Percentiles rank a stretch among this genome's conserved stretches.
Evolutionary conservation across 2,888 invertebrate species (phyloP).

Genomic region (Crepidodera aurea): DNA sequence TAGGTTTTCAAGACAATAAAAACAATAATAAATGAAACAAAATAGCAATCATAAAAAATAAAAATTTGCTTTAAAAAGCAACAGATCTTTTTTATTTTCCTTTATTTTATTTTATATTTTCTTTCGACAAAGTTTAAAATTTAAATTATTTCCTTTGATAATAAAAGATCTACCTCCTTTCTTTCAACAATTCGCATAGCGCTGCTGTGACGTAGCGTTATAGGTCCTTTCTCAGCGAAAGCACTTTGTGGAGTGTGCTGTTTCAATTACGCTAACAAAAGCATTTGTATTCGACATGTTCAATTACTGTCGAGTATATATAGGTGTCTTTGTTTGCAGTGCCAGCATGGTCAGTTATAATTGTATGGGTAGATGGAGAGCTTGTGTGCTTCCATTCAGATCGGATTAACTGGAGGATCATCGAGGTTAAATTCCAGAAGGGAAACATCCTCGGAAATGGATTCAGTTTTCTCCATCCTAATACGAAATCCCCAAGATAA

Average conservation of each 20-base stretch:
- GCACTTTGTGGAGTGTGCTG: constrained; percentile 14
- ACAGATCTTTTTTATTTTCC: too few species aligned
- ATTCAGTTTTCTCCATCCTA: background rate
- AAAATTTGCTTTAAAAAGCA: too few species aligned
- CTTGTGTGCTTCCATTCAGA: constrained; percentile 16
- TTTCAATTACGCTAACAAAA: constrained; percentile 28
- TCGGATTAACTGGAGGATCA: constrained; percentile 22
- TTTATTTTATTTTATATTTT: too few species aligned
- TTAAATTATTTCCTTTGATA: too few species aligned
- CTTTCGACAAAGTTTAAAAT: too few species aligned
- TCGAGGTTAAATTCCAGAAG: constrained; percentile 18
- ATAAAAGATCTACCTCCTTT: too few species aligned
- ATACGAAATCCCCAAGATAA: background rate
- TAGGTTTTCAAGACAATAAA: too few species aligned
- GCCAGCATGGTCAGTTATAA: constrained; percentile 29
- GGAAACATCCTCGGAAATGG: constrained; percentile 1
- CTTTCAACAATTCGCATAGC: background rate
- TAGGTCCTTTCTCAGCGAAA: constrained; percentile 1
- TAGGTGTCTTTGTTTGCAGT: constrained; percentile 23
- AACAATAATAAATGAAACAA: too few species aligned
- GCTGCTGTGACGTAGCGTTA: background rate
- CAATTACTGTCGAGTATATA: constrained; percentile 26
- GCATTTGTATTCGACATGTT: constrained; percentile 28
- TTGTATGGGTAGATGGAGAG: constrained; percentile 21
- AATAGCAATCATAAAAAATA: too few species aligned